Conservation (phyloP, 2,888 invertebrate species). For the Microctonus aethiopoides region DNA sequence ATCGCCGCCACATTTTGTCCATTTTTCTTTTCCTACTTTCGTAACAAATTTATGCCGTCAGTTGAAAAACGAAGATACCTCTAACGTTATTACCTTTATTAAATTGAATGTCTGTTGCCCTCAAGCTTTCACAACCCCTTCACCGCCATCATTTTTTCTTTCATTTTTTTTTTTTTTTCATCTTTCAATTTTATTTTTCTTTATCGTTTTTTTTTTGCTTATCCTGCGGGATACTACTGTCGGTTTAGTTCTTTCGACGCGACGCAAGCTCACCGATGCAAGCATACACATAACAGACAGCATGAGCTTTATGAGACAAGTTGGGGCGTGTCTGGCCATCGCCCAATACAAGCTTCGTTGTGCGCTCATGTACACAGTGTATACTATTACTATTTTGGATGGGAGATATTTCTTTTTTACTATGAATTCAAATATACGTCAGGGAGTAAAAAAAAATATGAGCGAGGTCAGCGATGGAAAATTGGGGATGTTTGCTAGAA, state of each 20-base stretch:
- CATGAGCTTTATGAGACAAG: conserved; percentile 27
- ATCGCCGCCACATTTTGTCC: conserved; percentile 61
- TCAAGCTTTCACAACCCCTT: background rate
- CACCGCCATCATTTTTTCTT: background rate
- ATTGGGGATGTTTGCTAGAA: conserved; percentile 13
- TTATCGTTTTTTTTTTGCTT: background rate
- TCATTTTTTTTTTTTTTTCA: background rate
- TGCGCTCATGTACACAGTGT: background rate
- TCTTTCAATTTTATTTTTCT: background rate
- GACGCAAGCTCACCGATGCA: background rate
- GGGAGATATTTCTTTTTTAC: conserved; percentile 4
- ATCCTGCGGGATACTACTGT: background rate
- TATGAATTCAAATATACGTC: background rate
- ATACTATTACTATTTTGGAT: background rate
- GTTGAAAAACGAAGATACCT: conserved; percentile 60
- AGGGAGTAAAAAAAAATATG: too few species aligned
- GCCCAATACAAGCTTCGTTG: conserved; percentile 23
- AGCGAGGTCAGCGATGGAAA: background rate
- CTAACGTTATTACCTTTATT: conserved; percentile 66
- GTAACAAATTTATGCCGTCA: conserved; percentile 30
- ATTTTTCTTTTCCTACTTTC: conserved; percentile 45
- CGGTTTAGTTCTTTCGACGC: background rate
- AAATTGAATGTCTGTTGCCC: conserved; percentile 58
- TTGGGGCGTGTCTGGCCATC: conserved; percentile 35
- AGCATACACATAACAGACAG: conserved; percentile 22